Evolutionary conservation across 1,140 invertebrate genomes (phyloP).

Genomic region (Heliconius eleuchia): DNA sequence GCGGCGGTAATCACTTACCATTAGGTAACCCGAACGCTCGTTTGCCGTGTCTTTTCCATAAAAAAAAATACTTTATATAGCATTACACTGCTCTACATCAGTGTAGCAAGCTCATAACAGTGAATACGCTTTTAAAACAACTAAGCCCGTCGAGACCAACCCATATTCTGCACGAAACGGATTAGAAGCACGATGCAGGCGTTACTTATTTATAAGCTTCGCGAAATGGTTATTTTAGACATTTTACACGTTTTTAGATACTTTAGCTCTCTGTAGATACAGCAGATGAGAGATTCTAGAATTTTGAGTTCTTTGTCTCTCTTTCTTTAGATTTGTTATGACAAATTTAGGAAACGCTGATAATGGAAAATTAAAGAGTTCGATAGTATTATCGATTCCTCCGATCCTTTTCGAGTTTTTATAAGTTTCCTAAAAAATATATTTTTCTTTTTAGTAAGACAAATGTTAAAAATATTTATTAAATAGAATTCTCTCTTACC

Average conservation of each 20-base stretch:
- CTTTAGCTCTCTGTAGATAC: neutral
- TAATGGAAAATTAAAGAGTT: too few species aligned
- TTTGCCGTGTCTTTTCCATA: too few species aligned
- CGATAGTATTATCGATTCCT: too few species aligned
- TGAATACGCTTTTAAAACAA: conserved; percentile 25
- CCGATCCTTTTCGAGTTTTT: too few species aligned
- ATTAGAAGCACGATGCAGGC: conserved; percentile 8
- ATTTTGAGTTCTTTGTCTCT: neutral
- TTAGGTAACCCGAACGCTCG: too few species aligned
- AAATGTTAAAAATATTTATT: too few species aligned
- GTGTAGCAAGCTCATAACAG: neutral
- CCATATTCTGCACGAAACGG: conserved; percentile 19
- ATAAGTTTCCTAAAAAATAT: too few species aligned
- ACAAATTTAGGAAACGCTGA: too few species aligned
- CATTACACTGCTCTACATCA: neutral
- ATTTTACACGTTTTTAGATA: neutral
- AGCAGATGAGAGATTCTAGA: neutral
- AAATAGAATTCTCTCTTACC: too few species aligned
- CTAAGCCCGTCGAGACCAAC: conserved; percentile 17
- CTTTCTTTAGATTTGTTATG: neutral
- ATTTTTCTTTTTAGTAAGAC: too few species aligned
- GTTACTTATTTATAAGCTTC: neutral
- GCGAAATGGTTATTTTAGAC: neutral
- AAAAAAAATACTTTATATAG: neutral
- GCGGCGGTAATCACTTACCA: too few species aligned